These are phyloP conservation scores for Erpetoichthys calabaricus DNA, from an alignment of 2,797 vertebrate species.

Conservation along the genomic window DNA sequence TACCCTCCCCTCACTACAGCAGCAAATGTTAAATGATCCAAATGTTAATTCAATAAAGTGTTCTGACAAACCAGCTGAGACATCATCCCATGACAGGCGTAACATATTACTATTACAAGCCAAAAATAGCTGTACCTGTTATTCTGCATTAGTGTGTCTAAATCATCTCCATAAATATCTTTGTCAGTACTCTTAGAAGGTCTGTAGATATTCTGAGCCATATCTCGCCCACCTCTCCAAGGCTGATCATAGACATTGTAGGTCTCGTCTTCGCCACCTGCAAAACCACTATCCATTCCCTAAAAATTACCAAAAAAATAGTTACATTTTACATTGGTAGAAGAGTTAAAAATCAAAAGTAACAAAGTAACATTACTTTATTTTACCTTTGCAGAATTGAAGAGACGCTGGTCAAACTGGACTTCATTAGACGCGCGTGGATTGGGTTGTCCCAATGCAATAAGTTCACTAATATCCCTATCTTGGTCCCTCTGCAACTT, in stretches of 20 bases:
- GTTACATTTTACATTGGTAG: background rate
- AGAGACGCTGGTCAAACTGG: constrained; percentile 89
- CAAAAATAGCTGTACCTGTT: constrained; percentile 52
- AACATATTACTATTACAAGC: no score
- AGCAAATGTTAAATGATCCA: no score
- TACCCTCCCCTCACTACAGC: no score
- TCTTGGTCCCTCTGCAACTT: constrained; percentile 93
- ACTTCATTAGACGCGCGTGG: constrained; percentile 72
- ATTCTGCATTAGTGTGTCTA: constrained; percentile 74
- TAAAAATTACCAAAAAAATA: constrained; percentile 26
- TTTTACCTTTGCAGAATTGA: constrained; percentile 86
- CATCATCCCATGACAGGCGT: no score
- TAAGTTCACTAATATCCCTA: constrained; percentile 89
- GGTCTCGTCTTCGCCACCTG: constrained; percentile 82
- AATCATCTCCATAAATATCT: constrained; percentile 75
- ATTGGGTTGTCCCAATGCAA: constrained; percentile 83
- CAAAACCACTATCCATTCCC: constrained; percentile 94
- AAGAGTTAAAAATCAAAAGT: background rate
- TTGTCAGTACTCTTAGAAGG: constrained; percentile 83
- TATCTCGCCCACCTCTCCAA: constrained; percentile 74
- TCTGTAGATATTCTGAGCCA: constrained; percentile 90
- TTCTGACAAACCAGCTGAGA: no score
- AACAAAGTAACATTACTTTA: background rate
- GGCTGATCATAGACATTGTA: constrained; percentile 92
- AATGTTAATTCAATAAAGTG: no score